Evolutionary conservation across 2,888 invertebrate genomes (phyloP).

Genomic region (Kryphioiulus occultus): DNA sequence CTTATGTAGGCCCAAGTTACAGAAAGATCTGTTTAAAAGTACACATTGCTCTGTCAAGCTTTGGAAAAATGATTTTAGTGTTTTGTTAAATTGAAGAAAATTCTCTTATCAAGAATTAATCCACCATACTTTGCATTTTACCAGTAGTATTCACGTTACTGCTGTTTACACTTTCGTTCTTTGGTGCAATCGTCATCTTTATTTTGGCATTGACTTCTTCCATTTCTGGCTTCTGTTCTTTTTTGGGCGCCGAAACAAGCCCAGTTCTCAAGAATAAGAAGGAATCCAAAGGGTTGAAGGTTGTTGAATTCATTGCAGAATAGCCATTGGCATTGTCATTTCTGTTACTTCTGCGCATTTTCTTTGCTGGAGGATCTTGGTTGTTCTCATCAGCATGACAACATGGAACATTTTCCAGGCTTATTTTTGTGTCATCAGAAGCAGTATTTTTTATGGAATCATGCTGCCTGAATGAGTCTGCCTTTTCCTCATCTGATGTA

Average conservation of each 20-base stretch:
- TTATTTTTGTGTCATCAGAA: background rate
- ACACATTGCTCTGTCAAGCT: too few relatives aligned
- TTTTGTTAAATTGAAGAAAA: background rate
- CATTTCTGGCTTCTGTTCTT: background rate
- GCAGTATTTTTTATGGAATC: background rate
- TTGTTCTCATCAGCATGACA: background rate
- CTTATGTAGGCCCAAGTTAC: too few relatives aligned
- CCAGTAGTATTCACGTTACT: background rate
- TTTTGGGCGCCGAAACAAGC: background rate
- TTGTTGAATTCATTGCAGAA: background rate
- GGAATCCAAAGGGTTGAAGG: background rate
- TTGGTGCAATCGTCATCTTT: background rate
- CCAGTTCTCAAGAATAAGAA: slow-evolving; percentile 6
- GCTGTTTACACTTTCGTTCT: background rate
- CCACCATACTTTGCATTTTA: background rate
- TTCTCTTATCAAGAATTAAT: background rate
- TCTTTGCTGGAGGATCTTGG: background rate
- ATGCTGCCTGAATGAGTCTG: background rate
- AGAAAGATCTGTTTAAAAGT: too few relatives aligned
- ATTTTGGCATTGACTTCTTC: background rate
- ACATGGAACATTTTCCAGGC: background rate
- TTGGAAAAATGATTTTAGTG: too few relatives aligned
- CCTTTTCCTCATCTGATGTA: background rate
- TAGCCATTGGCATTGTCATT: background rate
- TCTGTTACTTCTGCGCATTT: background rate